Evolutionary conservation across 2,797 vertebrate genomes (phyloP).

Genomic region (Vipera latastei): DNA sequence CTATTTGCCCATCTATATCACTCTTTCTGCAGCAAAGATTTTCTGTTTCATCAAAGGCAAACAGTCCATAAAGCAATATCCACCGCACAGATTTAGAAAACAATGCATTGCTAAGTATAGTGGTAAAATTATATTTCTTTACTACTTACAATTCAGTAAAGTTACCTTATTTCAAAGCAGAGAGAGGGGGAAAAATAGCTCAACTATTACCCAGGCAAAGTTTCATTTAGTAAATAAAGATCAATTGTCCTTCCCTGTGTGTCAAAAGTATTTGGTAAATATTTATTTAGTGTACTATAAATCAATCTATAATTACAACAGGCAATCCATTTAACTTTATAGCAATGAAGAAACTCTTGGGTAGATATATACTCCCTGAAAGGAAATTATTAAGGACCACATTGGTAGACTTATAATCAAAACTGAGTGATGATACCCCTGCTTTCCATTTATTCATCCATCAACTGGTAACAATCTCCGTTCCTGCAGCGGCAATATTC

Average conservation of each 20-base stretch:
- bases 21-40: not conserved
- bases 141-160: not conserved
- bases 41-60: not conserved
- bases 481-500: not conserved
- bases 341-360: not conserved
- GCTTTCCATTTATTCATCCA: not conserved
- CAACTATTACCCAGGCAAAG: not conserved
- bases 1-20: not conserved
- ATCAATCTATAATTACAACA: not conserved
- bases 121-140: not conserved
- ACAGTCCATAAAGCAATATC: not conserved
- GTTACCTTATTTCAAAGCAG: not conserved
- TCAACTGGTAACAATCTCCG: not conserved
- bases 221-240: not conserved
- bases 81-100: not conserved
- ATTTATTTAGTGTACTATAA: not conserved
- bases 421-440: not conserved
- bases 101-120: not conserved
- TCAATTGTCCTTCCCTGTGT: not conserved
- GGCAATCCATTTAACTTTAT: not conserved
- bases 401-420: not conserved
- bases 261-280: not conserved
- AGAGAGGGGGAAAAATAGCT: not conserved
- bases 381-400: not conserved
- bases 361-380: not conserved